Evolutionary conservation across 2,888 invertebrate species (phyloP), one percentile per base, ranked within the genome.

Genomic region (Chrysopilus asiliformis): DNA sequence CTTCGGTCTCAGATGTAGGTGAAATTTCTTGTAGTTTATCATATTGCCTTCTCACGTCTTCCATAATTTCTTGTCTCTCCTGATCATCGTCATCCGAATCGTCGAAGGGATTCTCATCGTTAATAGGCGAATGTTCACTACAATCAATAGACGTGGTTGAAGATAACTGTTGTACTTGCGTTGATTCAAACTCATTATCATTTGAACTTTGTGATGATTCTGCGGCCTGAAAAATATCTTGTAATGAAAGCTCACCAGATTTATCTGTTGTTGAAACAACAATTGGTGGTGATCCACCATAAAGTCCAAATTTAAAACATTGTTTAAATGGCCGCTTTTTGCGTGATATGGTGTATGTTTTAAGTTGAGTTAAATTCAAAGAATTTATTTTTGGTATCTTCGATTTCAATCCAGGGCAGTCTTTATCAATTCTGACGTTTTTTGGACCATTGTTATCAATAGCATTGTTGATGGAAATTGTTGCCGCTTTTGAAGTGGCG

Each of bases 1-100:
- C 60, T 43, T 58, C 60, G 4, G 59, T 55, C 39, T 60, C 59
- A 2, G 56, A 55, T 41, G 49, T 41, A 14, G 49, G 55, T 17
- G 56, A 53, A 17, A 45, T 44, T 18, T 31, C 17, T 4, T 15
- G 10, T n/a, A n/a, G n/a, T n/a, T n/a, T n/a, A 24, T 30, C 28
- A 7, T 18, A 25, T 5, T 15, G 17, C 28, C 22, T 19, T 2
- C 14, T 14, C 14, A 3, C 10, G 2, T 2, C 26, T 13, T 13
- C 26, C 2, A 5, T 26, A n/a, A n/a, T n/a, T n/a, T n/a, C n/a
- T n/a, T n/a, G n/a, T n/a, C n/a, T n/a, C n/a, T n/a, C n/a, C 7
- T 22, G 22, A 9, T 22, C 7, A 22, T 22, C 38, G 19, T 33
- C 28, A 7, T 28, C 29, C 10, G 30, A 28, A 15, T 32, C 28